phyloP scores from a whole-genome alignment of 2,797 vertebrate species.

The Capromys pilorides region DNA sequence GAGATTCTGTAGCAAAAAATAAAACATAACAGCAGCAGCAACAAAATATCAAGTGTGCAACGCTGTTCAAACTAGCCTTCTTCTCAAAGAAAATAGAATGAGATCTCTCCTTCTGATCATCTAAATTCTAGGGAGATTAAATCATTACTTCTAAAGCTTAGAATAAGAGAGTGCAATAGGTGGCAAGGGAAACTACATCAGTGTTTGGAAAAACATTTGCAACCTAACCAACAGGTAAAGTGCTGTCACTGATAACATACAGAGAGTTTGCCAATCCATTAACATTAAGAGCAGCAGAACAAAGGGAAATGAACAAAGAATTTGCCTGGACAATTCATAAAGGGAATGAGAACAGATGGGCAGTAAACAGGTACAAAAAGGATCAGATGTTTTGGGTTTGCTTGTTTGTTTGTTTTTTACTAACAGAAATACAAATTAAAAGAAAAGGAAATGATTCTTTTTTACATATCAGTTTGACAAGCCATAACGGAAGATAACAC shows the following conservation, averaged over 20 bases:
- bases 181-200: background rate
- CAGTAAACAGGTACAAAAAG: background rate
- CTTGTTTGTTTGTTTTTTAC: background rate
- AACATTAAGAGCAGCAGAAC: background rate
- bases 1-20: background rate
- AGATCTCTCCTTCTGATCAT: background rate
- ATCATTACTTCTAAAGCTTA: background rate
- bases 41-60: background rate
- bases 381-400: background rate
- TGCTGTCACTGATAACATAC: background rate
- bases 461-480: background rate
- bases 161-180: background rate
- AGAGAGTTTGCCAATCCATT: background rate
- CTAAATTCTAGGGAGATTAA: conserved; percentile 1
- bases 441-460: background rate
- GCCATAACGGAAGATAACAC: background rate
- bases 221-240: background rate
- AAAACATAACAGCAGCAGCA: background rate
- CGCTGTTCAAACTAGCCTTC: background rate
- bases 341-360: background rate
- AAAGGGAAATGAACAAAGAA: background rate
- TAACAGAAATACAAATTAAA: background rate
- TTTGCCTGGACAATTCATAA: conserved; percentile 1
- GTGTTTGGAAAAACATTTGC: background rate
- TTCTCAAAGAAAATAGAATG: background rate